These are phyloP conservation scores for Passer montanus DNA, from an alignment of 2,113 vertebrate species.

Conservation along the genomic window DNA sequence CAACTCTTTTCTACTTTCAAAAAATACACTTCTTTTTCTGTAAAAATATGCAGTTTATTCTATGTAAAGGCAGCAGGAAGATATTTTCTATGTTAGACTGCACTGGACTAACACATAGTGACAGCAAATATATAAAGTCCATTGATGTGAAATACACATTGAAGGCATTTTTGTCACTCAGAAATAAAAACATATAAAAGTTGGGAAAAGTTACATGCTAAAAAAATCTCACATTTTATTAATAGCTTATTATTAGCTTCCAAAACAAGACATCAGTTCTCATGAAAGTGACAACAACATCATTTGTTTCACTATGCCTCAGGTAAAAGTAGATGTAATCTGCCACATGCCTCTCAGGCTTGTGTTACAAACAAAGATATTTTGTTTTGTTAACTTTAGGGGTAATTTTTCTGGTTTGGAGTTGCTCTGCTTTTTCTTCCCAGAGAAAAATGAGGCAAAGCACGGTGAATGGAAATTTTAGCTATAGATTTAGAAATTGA, in stretches of 20 bases:
- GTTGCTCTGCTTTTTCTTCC: background rate
- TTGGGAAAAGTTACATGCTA: background rate
- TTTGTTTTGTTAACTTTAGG: background rate
- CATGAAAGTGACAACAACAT: background rate
- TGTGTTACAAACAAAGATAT: background rate
- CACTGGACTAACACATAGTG: background rate
- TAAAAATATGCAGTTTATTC: background rate
- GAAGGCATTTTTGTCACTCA: background rate
- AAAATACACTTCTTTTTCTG: background rate
- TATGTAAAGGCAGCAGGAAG: background rate
- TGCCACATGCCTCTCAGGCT: background rate
- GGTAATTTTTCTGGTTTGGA: background rate
- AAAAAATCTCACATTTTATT: background rate
- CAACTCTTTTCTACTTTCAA: background rate
- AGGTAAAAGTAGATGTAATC: conserved; percentile 19
- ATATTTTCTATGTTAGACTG: background rate
- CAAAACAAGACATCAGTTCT: conserved; percentile 8
- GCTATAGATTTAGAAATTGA: background rate
- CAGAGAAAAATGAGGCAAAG: background rate
- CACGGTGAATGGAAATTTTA: background rate
- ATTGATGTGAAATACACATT: background rate
- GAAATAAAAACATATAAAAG: background rate
- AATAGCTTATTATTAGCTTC: background rate
- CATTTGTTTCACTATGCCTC: background rate
- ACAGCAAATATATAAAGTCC: background rate